phyloP scores from a whole-genome alignment of 2,888 invertebrate species.

The Cosmopolites sordidus region DNA sequence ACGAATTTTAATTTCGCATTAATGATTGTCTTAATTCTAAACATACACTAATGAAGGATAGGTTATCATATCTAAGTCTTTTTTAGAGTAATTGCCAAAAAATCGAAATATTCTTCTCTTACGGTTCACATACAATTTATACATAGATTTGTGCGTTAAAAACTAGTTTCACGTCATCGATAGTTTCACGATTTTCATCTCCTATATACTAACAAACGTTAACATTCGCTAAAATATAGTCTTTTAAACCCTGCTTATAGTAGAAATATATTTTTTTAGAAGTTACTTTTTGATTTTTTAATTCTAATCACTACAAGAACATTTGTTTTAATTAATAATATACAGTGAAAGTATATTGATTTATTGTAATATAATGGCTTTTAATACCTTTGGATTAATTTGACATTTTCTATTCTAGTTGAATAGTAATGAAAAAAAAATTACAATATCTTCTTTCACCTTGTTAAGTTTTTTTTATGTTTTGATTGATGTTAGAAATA shows the following conservation, averaged over 20 bases:
- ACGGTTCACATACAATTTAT: no score
- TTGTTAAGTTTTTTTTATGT: no score
- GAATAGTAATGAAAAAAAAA: no score
- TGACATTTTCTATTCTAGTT: no score
- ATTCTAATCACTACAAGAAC: neutral
- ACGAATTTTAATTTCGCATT: neutral
- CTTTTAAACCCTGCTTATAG: constrained; percentile 22
- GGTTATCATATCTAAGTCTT: neutral
- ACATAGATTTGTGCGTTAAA: no score
- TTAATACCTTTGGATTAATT: no score
- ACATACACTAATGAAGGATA: neutral
- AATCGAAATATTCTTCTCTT: no score
- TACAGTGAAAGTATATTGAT: no score
- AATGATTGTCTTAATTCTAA: neutral
- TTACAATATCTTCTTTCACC: no score
- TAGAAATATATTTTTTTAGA: constrained; percentile 13
- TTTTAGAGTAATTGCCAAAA: neutral
- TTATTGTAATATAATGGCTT: no score
- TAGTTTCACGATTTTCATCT: neutral
- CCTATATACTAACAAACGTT: constrained; percentile 3
- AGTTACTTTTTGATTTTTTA: neutral
- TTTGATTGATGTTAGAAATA: no score
- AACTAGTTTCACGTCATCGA: no score
- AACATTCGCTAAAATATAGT: constrained; percentile 20
- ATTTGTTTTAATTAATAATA: neutral